These are phyloP conservation scores for Holocentrus rufus DNA, from an alignment of 2,797 vertebrate species.

Conservation along the genomic window DNA sequence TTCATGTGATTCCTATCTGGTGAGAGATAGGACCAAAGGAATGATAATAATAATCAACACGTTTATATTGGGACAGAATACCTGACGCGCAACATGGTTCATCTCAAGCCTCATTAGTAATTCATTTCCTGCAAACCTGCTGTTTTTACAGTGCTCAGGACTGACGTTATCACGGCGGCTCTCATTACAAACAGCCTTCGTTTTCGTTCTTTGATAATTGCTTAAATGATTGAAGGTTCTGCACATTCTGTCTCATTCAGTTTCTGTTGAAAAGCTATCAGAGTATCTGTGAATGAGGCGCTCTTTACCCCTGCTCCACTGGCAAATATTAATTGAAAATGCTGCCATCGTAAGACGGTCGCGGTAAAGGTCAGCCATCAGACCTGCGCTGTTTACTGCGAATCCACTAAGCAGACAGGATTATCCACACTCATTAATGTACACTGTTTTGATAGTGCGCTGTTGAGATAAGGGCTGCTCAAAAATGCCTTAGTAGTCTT, in stretches of 20 bases:
- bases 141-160: conserved; percentile 1
- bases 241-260: neutral
- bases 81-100: conserved; percentile 19
- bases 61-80: conserved; percentile 6
- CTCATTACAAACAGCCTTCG: neutral
- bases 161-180: neutral
- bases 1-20: conserved; percentile 29
- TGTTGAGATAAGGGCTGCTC: conserved; percentile 70
- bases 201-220: neutral
- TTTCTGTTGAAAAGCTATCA: conserved; percentile 1
- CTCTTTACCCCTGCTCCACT: conserved; percentile 16
- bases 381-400: conserved; percentile 26
- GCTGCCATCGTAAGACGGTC: conserved; percentile 18
- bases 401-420: conserved; percentile 39
- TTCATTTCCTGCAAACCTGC: neutral
- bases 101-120: neutral
- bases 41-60: conserved; percentile 18
- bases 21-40: conserved; percentile 26
- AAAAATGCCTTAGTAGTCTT: conserved; percentile 70
- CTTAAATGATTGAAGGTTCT: neutral
- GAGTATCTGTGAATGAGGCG: no score
- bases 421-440: conserved; percentile 68
- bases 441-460: conserved; percentile 66
- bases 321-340: conserved; percentile 50
- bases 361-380: conserved; percentile 48